These are phyloP conservation scores for Silurus aristotelis DNA, from an alignment of 2,797 vertebrate genomes.

Conservation along the genomic window DNA sequence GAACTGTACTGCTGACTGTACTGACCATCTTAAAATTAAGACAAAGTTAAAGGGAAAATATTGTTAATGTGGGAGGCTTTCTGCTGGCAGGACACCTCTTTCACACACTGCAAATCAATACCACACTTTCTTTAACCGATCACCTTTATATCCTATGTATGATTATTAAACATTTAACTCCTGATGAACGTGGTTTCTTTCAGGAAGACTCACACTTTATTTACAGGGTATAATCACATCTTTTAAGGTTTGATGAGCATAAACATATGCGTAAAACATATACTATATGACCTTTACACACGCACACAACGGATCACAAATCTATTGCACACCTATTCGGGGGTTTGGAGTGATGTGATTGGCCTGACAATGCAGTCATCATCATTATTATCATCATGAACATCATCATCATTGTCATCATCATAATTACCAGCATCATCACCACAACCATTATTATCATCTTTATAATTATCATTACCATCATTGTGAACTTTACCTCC, in stretches of 20 bases:
- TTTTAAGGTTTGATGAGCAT: not conserved
- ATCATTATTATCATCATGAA: too few species aligned
- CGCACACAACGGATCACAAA: too few species aligned
- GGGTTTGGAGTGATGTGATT: too few species aligned
- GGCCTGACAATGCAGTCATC: too few species aligned
- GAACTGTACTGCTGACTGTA: not conserved
- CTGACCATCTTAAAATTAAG: not conserved
- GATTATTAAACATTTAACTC: not conserved
- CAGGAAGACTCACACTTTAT: not conserved
- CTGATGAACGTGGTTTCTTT: not conserved
- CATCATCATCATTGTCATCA: too few species aligned
- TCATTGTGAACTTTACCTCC: too few species aligned
- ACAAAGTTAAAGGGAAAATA: not conserved
- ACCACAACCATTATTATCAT: too few species aligned
- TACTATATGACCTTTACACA: too few species aligned
- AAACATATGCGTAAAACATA: not conserved
- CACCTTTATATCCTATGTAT: not conserved
- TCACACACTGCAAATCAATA: not conserved
- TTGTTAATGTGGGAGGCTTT: not conserved
- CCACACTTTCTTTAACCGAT: not conserved
- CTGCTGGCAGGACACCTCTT: not conserved
- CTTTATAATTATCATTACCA: too few species aligned
- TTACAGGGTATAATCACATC: not conserved
- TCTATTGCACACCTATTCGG: too few species aligned
- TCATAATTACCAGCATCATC: too few species aligned